Percentiles rank a stretch among this genome's conserved stretches.
Conservation (phyloP, 2,888 invertebrate species). For the Chaetogeoica ovagalla region DNA sequence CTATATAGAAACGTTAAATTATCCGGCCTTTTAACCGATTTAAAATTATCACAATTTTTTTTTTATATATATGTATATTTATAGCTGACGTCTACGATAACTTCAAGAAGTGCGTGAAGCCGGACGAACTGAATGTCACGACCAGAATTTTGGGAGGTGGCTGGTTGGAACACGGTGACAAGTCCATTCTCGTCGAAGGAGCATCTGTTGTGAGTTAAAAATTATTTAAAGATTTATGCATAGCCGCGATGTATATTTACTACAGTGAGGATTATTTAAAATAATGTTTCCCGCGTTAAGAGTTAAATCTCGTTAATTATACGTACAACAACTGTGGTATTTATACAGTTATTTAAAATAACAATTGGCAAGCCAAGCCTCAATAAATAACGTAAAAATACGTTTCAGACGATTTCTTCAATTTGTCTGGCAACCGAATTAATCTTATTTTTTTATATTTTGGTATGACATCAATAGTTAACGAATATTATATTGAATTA, state of each 20-base stretch:
- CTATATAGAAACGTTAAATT: no score
- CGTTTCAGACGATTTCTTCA: background rate
- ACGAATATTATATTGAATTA: no score
- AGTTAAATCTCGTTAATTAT: background rate
- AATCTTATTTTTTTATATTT: background rate
- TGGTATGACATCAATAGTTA: no score
- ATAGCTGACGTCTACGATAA: slow-evolving; percentile 80
- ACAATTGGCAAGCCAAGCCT: background rate
- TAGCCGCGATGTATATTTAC: background rate
- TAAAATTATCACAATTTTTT: background rate
- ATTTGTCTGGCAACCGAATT: background rate
- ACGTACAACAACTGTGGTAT: background rate
- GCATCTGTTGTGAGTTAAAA: slow-evolving; percentile 57
- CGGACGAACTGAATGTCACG: slow-evolving; percentile 54
- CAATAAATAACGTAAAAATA: background rate
- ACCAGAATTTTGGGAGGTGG: slow-evolving; percentile 38
- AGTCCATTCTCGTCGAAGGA: slow-evolving; percentile 42
- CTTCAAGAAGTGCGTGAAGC: slow-evolving; percentile 61
- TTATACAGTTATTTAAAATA: background rate
- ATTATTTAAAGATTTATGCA: background rate
- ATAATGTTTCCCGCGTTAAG: background rate
- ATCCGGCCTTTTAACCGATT: background rate
- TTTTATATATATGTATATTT: no score
- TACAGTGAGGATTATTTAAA: background rate
- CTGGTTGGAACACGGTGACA: slow-evolving; percentile 35